Evolutionary conservation across 2,888 invertebrate genomes (phyloP).

Genomic region (Junonia oenone): DNA sequence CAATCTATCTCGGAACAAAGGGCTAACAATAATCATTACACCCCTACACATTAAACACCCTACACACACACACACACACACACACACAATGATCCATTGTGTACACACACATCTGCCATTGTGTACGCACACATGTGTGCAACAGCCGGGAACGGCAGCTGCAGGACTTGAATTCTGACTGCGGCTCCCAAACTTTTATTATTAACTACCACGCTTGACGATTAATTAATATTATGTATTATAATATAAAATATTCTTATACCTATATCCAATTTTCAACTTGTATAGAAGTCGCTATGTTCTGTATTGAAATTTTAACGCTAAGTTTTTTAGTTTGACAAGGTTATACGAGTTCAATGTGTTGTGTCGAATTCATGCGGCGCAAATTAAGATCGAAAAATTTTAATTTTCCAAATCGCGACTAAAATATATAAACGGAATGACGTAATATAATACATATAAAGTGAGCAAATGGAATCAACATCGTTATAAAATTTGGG

Average conservation of each 20-base stretch:
- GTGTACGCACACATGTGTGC: slow-evolving; percentile 38
- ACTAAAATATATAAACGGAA: slow-evolving; percentile 17
- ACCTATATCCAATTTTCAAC: too few relatives aligned
- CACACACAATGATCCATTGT: slow-evolving; percentile 30
- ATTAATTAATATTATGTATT: too few relatives aligned
- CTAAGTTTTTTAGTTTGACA: neutral
- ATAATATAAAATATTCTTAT: too few relatives aligned
- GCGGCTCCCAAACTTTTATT: slow-evolving; percentile 64
- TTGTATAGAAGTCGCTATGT: too few relatives aligned
- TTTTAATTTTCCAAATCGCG: slow-evolving; percentile 11
- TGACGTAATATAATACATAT: slow-evolving; percentile 17
- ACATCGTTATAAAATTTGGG: slow-evolving; percentile 49
- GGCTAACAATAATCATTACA: slow-evolving; percentile 39
- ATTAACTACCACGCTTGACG: slow-evolving; percentile 31
- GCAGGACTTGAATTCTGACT: slow-evolving; percentile 65
- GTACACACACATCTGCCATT: slow-evolving; percentile 30
- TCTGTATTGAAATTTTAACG: neutral
- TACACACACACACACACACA: slow-evolving; percentile 32
- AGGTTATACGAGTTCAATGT: neutral
- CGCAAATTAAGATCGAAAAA: slow-evolving; percentile 19
- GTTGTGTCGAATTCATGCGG: slow-evolving; percentile 19
- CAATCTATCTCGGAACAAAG: slow-evolving; percentile 37
- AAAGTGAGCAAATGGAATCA: slow-evolving; percentile 34
- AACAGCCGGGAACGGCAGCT: slow-evolving; percentile 64
- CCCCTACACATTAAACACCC: slow-evolving; percentile 36